A percentile compares a stretch with the other conserved stretches of the same genome.
Evolutionary conservation across 2,113 vertebrate genomes (phyloP).

Genomic region (Sorex araneus): DNA sequence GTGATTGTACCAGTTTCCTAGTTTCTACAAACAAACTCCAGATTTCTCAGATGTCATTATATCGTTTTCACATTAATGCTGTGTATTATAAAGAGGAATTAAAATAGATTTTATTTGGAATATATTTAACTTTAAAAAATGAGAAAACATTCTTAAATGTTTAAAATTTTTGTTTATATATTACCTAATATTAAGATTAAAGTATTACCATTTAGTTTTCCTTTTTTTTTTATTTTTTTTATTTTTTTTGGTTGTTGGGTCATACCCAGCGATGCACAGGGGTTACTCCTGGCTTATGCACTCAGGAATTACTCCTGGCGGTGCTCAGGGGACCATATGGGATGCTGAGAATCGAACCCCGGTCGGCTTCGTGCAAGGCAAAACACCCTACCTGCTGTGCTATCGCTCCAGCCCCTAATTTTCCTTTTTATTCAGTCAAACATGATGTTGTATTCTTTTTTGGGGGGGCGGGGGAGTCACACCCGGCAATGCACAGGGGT

Average conservation of each 20-base stretch:
- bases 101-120: slow-evolving; percentile 19
- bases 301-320: no score
- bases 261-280: no score
- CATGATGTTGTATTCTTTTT: background rate
- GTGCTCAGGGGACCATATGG: no score
- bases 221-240: no score
- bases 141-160: background rate
- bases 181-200: background rate
- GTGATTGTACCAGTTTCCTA: background rate
- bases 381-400: no score
- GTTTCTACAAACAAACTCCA: slow-evolving; percentile 30
- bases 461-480: no score
- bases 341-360: no score
- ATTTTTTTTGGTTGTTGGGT: no score
- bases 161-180: slow-evolving; percentile 45
- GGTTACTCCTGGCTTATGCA: no score
- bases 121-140: background rate
- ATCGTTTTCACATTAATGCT: background rate
- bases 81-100: slow-evolving; percentile 44
- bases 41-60: slow-evolving; percentile 19
- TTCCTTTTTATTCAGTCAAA: background rate
- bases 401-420: no score
- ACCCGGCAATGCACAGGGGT: no score
- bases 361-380: no score
- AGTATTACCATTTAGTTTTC: slow-evolving; percentile 35